These are phyloP conservation scores for Agrilus mali DNA, from an alignment of 2,888 invertebrate genomes.

Conservation along the genomic window DNA sequence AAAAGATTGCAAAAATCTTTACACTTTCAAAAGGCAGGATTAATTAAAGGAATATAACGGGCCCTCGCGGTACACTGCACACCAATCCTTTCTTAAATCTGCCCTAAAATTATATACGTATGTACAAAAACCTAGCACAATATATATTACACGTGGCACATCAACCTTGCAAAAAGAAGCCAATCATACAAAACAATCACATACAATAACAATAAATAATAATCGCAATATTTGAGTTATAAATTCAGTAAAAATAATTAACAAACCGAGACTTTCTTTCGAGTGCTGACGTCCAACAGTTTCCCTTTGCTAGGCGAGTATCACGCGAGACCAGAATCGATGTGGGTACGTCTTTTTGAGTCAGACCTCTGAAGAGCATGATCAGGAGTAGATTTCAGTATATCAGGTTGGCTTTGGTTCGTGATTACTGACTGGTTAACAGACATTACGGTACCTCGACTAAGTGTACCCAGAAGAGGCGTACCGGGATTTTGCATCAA, in stretches of 20 bases:
- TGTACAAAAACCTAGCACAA: neutral
- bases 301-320: conserved; percentile 15
- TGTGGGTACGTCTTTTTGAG: conserved; percentile 36
- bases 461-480: conserved; percentile 67
- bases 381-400: conserved; percentile 76
- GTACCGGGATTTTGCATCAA: conserved; percentile 65
- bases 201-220: too few species aligned
- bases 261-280: conserved; percentile 12
- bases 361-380: conserved; percentile 43
- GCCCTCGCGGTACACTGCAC: neutral
- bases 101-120: neutral
- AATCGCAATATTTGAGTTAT: too few species aligned
- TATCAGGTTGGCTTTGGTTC: conserved; percentile 54
- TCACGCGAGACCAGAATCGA: conserved; percentile 37
- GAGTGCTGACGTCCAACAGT: conserved; percentile 4
- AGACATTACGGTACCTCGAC: conserved; percentile 37
- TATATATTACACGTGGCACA: neutral
- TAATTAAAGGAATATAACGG: neutral
- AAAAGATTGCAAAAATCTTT: too few species aligned
- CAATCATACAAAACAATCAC: too few species aligned
- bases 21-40: too few species aligned
- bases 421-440: conserved; percentile 23
- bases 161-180: too few species aligned
- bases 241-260: conserved; percentile 1
- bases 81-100: neutral